Evolutionary conservation across 2,888 invertebrate genomes (phyloP).

Genomic region (Muscina levida): DNA sequence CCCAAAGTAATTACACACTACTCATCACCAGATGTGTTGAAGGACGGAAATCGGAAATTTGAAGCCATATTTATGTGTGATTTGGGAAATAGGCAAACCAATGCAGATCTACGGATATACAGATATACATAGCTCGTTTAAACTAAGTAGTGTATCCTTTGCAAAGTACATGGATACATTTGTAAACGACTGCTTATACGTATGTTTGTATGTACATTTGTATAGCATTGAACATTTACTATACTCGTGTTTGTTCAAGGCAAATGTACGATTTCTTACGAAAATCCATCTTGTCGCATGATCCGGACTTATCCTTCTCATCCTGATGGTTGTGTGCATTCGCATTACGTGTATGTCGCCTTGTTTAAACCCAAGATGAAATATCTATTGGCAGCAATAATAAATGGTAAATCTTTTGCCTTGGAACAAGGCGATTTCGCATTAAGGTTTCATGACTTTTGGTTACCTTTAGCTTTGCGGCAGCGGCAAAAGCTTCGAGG

Average conservation of each 20-base stretch:
- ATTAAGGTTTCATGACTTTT: constrained; percentile 49
- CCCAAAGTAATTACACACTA: constrained; percentile 46
- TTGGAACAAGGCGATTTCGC: constrained; percentile 43
- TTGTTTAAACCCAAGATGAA: constrained; percentile 65
- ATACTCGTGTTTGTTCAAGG: constrained; percentile 6
- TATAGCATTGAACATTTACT: neutral
- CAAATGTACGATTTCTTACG: too few relatives aligned
- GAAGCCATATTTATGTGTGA: constrained; percentile 33
- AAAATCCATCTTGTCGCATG: constrained; percentile 1
- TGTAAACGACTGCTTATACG: too few relatives aligned
- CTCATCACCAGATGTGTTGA: constrained; percentile 48
- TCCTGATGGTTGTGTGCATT: neutral
- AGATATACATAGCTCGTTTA: constrained; percentile 1
- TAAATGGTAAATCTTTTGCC: constrained; percentile 52
- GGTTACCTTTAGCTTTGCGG: constrained; percentile 55
- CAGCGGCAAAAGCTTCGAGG: constrained; percentile 43
- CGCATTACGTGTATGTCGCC: constrained; percentile 68
- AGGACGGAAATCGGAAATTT: constrained; percentile 50
- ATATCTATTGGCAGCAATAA: constrained; percentile 59
- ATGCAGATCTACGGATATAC: neutral
- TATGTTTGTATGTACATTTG: too few relatives aligned
- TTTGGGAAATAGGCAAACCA: neutral
- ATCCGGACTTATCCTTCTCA: neutral
- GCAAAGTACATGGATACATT: neutral
- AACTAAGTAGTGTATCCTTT: neutral